These are phyloP conservation scores for Connochaetes taurinus DNA, from an alignment of 2,113 vertebrate species.

Conservation along the genomic window DNA sequence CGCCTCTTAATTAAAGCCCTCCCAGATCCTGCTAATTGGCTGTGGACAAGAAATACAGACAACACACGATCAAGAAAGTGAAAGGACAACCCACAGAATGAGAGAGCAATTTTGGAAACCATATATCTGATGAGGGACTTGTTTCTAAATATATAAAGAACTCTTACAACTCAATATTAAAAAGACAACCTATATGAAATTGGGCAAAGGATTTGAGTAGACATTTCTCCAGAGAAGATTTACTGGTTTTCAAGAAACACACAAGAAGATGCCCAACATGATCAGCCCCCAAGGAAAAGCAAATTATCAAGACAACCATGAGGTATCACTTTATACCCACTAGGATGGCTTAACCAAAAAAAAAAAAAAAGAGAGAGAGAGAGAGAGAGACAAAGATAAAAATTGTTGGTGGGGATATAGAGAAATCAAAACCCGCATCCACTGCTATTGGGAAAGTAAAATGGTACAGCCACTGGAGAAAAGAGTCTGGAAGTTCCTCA, in stretches of 20 bases:
- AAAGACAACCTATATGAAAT: not conserved
- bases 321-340: not conserved
- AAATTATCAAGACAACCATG: not conserved
- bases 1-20: not conserved
- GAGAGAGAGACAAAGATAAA: not conserved
- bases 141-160: constrained; percentile 5
- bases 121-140: not conserved
- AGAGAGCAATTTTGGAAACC: not conserved
- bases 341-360: not conserved
- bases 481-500: not conserved
- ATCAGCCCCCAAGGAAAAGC: not conserved
- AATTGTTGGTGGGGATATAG: not conserved
- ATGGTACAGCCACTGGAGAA: not conserved
- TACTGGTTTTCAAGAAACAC: not conserved
- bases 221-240: not conserved
- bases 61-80: not conserved
- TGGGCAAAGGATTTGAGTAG: not conserved
- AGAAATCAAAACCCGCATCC: not conserved
- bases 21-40: not conserved
- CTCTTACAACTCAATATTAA: not conserved
- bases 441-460: not conserved
- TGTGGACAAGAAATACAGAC: not conserved
- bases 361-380: fast-evolving
- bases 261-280: not conserved
- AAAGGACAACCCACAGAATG: not conserved